Evolutionary conservation across 2,888 invertebrate species (phyloP), one percentile per base, ranked within the genome.

Genomic region (Cantharis rufa): DNA sequence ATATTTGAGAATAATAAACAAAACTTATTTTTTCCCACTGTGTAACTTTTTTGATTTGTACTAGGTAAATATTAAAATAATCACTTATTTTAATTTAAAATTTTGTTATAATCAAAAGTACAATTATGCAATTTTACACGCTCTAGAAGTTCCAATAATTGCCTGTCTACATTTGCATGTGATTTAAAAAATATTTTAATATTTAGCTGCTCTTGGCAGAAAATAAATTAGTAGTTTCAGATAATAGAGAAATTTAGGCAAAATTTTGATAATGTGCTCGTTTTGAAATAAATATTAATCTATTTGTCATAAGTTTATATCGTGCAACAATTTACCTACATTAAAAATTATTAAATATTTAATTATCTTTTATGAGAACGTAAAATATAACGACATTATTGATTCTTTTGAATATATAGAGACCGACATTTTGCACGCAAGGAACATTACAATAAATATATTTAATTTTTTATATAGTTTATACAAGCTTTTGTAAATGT

Each of bases 71-170:
- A 48, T n/a, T 7, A n/a, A n/a, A 48, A 48, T 7, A 48, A 48
- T 48, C 48, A n/a, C n/a, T n/a, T 48, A 48, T n/a, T 48, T 48
- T n/a, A 48, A n/a, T n/a, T 48, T 9, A 48, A 48, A 48, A 48
- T n/a, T n/a, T 48, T 48, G 48, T 48, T n/a, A n/a, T n/a, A n/a
- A 5, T n/a, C n/a, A 71, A 72, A 62, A 74, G 32, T 74, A 74
- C 62, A 74, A 70, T 21, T 69, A 28, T 27, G 62, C 62, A 63
- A 74, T 74, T 73, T 73, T 10, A 16, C 28, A n/a, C 62, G 61
- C 69, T 61, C 62, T 24, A 28, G 68, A 69, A 62, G 69, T 70
- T 74, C 28, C 48, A 63, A 63, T 74, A 73, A 73, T 73, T 73
- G 73, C 21, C 24, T 16, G 73, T 68, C 66, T 62, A 21, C 62